Evolutionary conservation across 2,888 invertebrate species (phyloP).

Genomic region (Eupithecia inturbata): DNA sequence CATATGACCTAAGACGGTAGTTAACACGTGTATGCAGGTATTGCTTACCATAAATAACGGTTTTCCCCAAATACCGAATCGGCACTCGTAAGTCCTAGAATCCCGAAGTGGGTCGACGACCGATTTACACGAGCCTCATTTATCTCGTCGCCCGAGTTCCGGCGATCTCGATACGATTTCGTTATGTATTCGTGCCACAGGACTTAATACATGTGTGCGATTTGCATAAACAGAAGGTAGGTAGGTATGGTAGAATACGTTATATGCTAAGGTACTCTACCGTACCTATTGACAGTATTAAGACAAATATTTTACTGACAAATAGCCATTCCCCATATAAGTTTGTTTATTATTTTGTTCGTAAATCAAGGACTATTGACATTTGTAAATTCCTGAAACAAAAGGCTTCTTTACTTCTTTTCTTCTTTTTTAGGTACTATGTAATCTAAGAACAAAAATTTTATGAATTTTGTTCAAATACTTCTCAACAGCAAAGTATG

Average conservation of each 20-base stretch:
- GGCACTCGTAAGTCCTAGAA: slow-evolving; percentile 1
- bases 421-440: too few relatives aligned
- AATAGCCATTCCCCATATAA: neutral
- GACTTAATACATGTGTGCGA: slow-evolving; percentile 30
- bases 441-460: too few relatives aligned
- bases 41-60: slow-evolving; percentile 2
- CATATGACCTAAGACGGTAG: neutral
- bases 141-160: slow-evolving; percentile 39
- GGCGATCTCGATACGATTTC: slow-evolving; percentile 36
- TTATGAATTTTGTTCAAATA: too few relatives aligned
- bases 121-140: slow-evolving; percentile 33
- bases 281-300: too few relatives aligned
- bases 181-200: slow-evolving; percentile 32
- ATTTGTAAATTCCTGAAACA: neutral
- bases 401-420: too few relatives aligned
- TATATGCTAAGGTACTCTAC: too few relatives aligned
- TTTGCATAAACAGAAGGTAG: slow-evolving; percentile 21
- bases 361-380: neutral
- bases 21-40: neutral
- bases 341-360: neutral
- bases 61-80: neutral
- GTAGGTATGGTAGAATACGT: neutral
- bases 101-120: slow-evolving; percentile 29
- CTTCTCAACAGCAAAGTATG: neutral
- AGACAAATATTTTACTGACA: too few relatives aligned